Conservation (phyloP, 2,888 invertebrate species). For the Lepidocyrtinus sp. region DNA sequence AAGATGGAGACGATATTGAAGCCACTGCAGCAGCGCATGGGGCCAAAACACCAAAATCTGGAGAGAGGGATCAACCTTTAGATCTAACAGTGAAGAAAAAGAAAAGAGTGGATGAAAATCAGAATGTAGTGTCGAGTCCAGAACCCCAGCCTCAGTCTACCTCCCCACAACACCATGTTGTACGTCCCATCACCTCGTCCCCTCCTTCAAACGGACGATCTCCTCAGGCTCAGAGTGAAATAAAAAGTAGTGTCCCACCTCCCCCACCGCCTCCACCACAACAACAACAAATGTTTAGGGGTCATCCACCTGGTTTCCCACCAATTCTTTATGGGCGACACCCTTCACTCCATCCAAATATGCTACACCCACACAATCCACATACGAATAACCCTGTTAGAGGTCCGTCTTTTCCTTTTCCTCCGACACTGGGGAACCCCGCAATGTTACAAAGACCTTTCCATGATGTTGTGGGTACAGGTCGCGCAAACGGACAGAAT, state of each 20-base stretch:
- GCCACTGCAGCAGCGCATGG: slow-evolving; percentile 31
- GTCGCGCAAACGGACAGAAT: slow-evolving; percentile 28
- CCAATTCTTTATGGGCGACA: slow-evolving; percentile 62
- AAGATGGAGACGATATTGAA: slow-evolving; percentile 46
- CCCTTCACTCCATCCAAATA: slow-evolving; percentile 36
- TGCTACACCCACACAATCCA: slow-evolving; percentile 26
- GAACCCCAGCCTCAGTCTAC: slow-evolving; percentile 72
- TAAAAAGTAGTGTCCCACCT: slow-evolving; percentile 70
- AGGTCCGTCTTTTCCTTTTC: slow-evolving; percentile 64
- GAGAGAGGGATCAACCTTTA: slow-evolving; percentile 83
- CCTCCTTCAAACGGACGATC: slow-evolving; percentile 53
- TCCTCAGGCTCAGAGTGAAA: slow-evolving; percentile 12
- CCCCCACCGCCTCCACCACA: slow-evolving; percentile 77
- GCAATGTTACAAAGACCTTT: slow-evolving; percentile 65
- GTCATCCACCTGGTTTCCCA: slow-evolving; percentile 66
- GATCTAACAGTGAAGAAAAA: slow-evolving; percentile 91
- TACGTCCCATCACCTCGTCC: slow-evolving; percentile 74
- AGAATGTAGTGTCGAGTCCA: slow-evolving; percentile 80
- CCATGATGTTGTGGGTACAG: slow-evolving; percentile 67
- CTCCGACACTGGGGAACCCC: slow-evolving; percentile 56
- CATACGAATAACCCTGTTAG: slow-evolving; percentile 15
- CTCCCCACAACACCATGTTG: slow-evolving; percentile 76
- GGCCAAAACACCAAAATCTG: slow-evolving; percentile 40
- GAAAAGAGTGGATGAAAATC: slow-evolving; percentile 87
- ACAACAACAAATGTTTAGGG: slow-evolving; percentile 75